Evolutionary conservation across 2,113 vertebrate genomes (phyloP).

Genomic region (Syngnathoides biaculeatus): DNA sequence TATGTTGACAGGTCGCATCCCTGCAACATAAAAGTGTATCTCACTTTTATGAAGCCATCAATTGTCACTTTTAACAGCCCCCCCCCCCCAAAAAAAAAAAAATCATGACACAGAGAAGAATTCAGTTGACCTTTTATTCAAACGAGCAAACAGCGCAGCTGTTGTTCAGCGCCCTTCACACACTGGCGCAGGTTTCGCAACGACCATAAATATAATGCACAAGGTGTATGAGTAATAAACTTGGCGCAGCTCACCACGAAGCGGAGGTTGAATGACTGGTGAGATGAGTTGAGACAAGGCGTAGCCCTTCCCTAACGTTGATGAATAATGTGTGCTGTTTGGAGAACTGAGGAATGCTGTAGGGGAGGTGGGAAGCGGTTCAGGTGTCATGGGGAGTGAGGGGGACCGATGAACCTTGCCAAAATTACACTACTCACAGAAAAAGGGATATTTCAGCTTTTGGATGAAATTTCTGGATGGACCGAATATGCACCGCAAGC

Average conservation of each 20-base stretch:
- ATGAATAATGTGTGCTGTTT: conserved; percentile 48
- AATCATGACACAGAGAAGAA: neutral
- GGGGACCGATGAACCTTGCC: neutral
- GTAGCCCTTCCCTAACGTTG: conserved; percentile 32
- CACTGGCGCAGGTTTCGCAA: neutral
- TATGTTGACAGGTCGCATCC: conserved; percentile 43
- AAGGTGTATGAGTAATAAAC: conserved; percentile 14
- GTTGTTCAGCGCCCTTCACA: neutral
- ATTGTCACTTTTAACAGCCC: neutral
- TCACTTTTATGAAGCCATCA: neutral
- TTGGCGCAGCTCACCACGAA: conserved; percentile 9
- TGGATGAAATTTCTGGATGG: too few relatives aligned
- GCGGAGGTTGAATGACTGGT: conserved; percentile 36
- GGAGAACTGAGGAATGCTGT: conserved; percentile 19
- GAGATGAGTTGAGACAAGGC: conserved; percentile 33
- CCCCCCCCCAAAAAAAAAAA: neutral
- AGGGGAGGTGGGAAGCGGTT: too few relatives aligned
- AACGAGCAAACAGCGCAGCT: neutral
- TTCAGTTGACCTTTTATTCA: neutral
- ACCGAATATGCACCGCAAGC: too few relatives aligned
- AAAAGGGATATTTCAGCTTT: neutral
- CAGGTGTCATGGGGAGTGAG: too few relatives aligned
- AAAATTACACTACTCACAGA: neutral
- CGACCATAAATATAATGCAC: neutral
- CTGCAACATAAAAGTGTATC: conserved; percentile 13